Evolutionary conservation across 1,140 invertebrate genomes (phyloP).

Genomic region (Drosophila varians): DNA sequence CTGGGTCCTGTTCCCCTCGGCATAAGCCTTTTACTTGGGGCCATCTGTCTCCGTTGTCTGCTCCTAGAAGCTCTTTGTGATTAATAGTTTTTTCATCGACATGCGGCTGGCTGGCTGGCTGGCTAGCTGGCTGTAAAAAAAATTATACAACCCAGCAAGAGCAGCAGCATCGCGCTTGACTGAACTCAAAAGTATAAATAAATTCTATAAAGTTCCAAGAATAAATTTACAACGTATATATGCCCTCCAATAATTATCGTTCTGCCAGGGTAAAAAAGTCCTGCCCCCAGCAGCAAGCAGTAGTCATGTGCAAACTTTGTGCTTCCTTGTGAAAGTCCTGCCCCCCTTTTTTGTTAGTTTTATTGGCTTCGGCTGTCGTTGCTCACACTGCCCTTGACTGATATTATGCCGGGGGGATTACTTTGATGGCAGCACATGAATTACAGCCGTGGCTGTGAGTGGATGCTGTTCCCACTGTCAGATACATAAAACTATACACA

Average conservation of each 20-base stretch:
- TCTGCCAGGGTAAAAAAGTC: conserved; percentile 15
- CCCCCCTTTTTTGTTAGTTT: conserved; percentile 28
- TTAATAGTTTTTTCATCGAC: conserved; percentile 56
- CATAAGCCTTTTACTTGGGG: conserved; percentile 22
- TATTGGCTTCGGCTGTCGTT: conserved; percentile 49
- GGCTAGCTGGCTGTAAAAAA: no score
- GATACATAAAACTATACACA: conserved; percentile 39
- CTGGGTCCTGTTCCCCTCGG: conserved; percentile 1
- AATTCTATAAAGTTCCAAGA: conserved; percentile 13
- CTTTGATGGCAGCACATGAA: conserved; percentile 58
- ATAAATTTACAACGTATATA: conserved; percentile 20
- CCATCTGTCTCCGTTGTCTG: conserved; percentile 6
- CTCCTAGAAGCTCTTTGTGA: conserved; percentile 21
- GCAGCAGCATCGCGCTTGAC: conserved; percentile 13
- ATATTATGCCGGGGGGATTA: conserved; percentile 58
- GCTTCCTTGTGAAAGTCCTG: conserved; percentile 1
- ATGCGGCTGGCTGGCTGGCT: conserved; percentile 6
- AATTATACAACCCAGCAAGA: conserved; percentile 20
- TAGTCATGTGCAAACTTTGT: conserved; percentile 20
- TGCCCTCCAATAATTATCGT: conserved; percentile 36
- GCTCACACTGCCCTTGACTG: conserved; percentile 46
- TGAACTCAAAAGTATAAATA: conserved; percentile 47
- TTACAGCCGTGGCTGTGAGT: conserved; percentile 28
- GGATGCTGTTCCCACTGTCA: conserved; percentile 11
- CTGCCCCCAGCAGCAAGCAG: neutral